phyloP scores from a whole-genome alignment of 2,113 vertebrate genomes.

The Ctenodactylus gundi region DNA sequence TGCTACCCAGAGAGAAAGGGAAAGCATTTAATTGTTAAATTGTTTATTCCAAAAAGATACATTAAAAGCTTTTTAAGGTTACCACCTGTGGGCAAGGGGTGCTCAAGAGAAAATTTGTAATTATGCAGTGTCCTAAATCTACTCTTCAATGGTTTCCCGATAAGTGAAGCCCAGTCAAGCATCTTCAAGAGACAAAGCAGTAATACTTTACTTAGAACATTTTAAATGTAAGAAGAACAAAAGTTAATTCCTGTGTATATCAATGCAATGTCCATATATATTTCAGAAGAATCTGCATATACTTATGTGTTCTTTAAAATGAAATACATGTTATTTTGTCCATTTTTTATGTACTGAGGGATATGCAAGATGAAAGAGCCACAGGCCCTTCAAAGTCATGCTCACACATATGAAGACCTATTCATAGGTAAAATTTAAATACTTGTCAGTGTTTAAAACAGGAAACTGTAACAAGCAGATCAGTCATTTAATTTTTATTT shows the following conservation, averaged over 20 bases:
- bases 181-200: constrained; percentile 31
- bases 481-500: constrained; percentile 30
- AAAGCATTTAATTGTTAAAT: constrained; percentile 50
- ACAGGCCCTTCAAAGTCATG: background rate
- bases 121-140: constrained; percentile 40
- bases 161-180: constrained; percentile 36
- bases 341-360: background rate
- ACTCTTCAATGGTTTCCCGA: constrained; percentile 20
- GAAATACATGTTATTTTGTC: background rate
- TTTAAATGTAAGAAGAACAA: constrained; percentile 53
- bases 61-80: constrained; percentile 57
- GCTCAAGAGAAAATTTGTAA: constrained; percentile 52
- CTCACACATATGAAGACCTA: background rate
- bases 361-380: constrained; percentile 9
- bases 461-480: background rate
- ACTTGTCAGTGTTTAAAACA: background rate
- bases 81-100: constrained; percentile 26
- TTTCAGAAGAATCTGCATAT: constrained; percentile 17
- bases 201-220: constrained; percentile 55
- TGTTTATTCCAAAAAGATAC: constrained; percentile 60
- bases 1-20: constrained; percentile 41
- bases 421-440: background rate
- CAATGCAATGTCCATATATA: background rate
- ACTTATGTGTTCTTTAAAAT: background rate
- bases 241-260: background rate